phyloP scores from a whole-genome alignment of 30 jellyfish, hydroid and myxozoan species.

The Cassiopea xamachana region DNA sequence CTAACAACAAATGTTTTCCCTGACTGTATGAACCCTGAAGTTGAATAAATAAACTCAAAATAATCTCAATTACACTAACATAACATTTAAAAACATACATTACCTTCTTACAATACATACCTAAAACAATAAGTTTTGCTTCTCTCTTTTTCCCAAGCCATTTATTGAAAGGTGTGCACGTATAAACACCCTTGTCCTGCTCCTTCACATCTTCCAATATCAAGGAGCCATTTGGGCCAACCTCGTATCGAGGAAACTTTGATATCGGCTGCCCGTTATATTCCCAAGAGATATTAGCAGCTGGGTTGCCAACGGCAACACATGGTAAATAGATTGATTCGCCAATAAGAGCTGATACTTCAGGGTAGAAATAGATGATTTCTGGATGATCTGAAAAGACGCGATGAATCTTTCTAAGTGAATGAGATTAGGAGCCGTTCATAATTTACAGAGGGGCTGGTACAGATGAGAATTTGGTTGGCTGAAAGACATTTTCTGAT shows the following conservation, averaged over 20 bases:
- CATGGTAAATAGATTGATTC: conserved; percentile 86
- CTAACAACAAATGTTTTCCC: too few relatives aligned
- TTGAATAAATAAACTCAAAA: too few relatives aligned
- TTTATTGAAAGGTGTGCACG: conserved; percentile 92
- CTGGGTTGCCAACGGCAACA: conserved; percentile 97
- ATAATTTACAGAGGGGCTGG: too few relatives aligned
- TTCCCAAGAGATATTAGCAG: conserved; percentile 91
- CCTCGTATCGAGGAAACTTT: conserved; percentile 30
- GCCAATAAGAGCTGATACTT: conserved; percentile 60
- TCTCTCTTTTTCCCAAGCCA: conserved; percentile 80
- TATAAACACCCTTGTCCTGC: conserved; percentile 79
- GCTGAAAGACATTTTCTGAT: too few relatives aligned
- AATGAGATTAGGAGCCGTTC: background rate
- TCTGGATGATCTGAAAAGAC: conserved; percentile 74
- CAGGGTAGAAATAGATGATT: conserved; percentile 66
- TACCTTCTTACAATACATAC: background rate
- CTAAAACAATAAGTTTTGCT: background rate
- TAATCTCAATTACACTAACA: too few relatives aligned
- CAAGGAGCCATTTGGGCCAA: conserved; percentile 90
- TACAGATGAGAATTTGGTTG: too few relatives aligned
- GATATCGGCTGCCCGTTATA: conserved; percentile 49
- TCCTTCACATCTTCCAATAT: conserved; percentile 59
- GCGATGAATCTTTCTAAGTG: background rate
- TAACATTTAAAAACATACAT: background rate
- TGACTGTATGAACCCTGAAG: too few relatives aligned